Evolutionary conservation across 1,140 invertebrate species (phyloP), one percentile per base, ranked within the genome.

Genomic region (Cyrtorhinus lividipennis): DNA sequence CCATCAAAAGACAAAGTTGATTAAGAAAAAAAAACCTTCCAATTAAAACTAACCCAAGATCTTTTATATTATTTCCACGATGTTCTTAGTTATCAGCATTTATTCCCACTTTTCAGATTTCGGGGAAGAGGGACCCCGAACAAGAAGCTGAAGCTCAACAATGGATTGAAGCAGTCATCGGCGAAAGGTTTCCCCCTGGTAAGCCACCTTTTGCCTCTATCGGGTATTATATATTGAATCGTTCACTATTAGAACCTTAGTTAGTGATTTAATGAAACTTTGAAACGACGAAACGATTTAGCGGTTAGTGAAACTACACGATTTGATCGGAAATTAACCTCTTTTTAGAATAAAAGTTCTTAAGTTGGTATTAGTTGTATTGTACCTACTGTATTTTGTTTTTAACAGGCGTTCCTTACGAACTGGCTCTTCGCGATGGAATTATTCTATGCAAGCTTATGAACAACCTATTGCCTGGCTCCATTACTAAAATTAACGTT

Each of bases 121-220:
- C 88, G 73, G 83, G 87, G 68, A 94, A 95, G 78, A 85, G 93
- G 67, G 88, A 91, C 74, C 82, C 86, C 38, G 83, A 90, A 68
- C 83, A 89, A 73, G 92, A 97, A 77, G 83, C 84, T 57, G 88
- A 92, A 76, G 86, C 86, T 67, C 86, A 95, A 72, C 82, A 83
- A 72, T 98, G 94, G 94, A 88, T 98, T 64, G 91, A 95, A 75
- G 73, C 78, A 30, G 82, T 96, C 59, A 78, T 91, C 57, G 90
- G 88, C 45, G 86, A 90, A 69, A 85, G 85, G 74, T 88, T 96
- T 76, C 88, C 88, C 65, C 78, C 80, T 70, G 83, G 79, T 83
- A 60, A 59, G 24, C 15, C 2, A 56, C n/a, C n/a, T 44, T 44
- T 44, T n/a, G 38, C 38, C 10, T 22, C 46, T 48, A 48, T 48